Conservation (phyloP, 2,888 invertebrate species). For the Allolobophora icterica region DNA sequence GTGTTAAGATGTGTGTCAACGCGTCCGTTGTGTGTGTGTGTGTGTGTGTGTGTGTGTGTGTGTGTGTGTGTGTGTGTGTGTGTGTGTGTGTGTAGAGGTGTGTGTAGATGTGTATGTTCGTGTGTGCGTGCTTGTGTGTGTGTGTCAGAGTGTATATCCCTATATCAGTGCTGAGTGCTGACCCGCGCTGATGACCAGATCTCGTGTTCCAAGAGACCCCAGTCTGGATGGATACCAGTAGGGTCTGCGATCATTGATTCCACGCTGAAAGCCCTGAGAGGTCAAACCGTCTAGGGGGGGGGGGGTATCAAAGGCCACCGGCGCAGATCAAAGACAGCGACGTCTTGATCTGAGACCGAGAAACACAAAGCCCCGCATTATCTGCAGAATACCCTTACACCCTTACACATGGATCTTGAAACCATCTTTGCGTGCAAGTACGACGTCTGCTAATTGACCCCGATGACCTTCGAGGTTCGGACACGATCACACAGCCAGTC, state of each 20-base stretch:
- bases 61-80: not conserved
- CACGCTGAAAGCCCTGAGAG: not conserved
- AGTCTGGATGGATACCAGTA: not conserved
- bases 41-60: no score
- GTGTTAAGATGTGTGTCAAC: no score
- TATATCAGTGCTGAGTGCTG: not conserved
- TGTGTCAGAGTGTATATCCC: not conserved
- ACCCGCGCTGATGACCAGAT: not conserved
- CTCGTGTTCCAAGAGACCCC: not conserved
- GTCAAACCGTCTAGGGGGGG: not conserved
- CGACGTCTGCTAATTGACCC: not conserved
- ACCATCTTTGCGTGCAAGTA: not conserved
- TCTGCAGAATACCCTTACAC: not conserved
- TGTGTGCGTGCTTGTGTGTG: not conserved
- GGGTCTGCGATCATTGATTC: not conserved
- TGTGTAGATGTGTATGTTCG: no score
- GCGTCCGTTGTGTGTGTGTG: no score
- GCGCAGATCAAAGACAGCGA: not conserved
- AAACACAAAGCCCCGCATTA: not conserved
- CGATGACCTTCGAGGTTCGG: not conserved
- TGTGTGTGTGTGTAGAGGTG: no score
- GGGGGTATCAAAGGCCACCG: not conserved
- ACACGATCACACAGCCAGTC: not conserved
- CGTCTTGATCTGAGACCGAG: not conserved
- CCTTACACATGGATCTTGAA: not conserved